Evolutionary conservation across 2,113 vertebrate species (phyloP).

Genomic region (Microcebus tavaratra): DNA sequence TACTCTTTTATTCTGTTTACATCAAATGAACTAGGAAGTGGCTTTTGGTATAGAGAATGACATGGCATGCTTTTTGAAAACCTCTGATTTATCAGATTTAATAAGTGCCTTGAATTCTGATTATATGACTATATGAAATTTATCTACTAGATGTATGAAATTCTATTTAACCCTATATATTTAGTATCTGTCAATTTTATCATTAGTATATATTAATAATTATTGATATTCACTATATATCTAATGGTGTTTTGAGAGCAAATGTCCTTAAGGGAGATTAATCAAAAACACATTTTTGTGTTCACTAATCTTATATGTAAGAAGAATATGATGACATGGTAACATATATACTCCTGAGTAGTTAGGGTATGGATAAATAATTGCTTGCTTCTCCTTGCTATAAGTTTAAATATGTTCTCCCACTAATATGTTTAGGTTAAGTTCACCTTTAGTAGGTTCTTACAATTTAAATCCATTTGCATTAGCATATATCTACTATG

Average conservation of each 20-base stretch:
- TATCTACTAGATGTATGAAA: neutral
- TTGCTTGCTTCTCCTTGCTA: neutral
- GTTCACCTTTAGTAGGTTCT: neutral
- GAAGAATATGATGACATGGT: neutral
- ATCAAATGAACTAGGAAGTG: neutral
- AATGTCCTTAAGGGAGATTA: neutral
- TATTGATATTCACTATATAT: neutral
- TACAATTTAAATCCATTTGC: slow-evolving; percentile 42
- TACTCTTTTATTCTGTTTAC: neutral
- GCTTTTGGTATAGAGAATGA: neutral
- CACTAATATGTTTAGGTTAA: slow-evolving; percentile 35
- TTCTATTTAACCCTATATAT: slow-evolving; percentile 33
- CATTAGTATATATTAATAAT: neutral
- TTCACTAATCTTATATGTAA: slow-evolving; percentile 29
- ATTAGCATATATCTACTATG: neutral
- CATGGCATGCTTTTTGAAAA: slow-evolving; percentile 27
- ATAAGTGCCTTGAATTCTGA: slow-evolving; percentile 51
- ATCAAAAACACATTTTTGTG: slow-evolving; percentile 2
- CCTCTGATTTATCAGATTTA: neutral
- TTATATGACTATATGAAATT: slow-evolving; percentile 29
- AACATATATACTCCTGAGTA: neutral
- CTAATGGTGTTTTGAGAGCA: neutral
- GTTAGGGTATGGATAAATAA: neutral
- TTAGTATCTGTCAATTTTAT: slow-evolving; percentile 27
- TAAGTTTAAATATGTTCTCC: neutral